These are phyloP conservation scores for Mystacides longicornis DNA, from an alignment of 2,888 invertebrate genomes.

Conservation along the genomic window DNA sequence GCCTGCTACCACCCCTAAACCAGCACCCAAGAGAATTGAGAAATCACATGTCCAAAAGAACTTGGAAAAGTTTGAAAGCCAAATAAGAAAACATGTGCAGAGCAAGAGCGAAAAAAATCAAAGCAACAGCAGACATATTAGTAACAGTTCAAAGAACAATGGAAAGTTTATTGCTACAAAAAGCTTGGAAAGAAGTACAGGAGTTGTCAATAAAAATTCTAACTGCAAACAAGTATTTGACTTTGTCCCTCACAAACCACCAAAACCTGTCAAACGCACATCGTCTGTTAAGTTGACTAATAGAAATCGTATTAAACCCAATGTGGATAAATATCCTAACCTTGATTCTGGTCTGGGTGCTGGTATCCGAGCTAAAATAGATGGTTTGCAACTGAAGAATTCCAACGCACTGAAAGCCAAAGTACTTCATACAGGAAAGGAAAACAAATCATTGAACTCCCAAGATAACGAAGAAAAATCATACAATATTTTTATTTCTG, in stretches of 20 bases:
- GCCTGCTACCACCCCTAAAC: constrained; percentile 39
- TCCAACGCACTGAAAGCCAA: constrained; percentile 27
- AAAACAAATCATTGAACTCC: constrained; percentile 12
- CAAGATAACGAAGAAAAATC: constrained; percentile 38
- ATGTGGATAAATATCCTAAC: constrained; percentile 35
- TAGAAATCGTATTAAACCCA: constrained; percentile 41
- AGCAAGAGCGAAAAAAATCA: constrained; percentile 41
- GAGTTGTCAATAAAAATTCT: constrained; percentile 36
- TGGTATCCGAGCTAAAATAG: constrained; percentile 47
- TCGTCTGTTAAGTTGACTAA: constrained; percentile 56
- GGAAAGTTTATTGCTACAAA: constrained; percentile 44
- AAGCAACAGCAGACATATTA: constrained; percentile 41
- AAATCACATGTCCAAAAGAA: constrained; percentile 51
- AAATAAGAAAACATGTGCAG: constrained; percentile 42
- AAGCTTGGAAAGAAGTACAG: constrained; percentile 44
- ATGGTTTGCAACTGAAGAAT: constrained; percentile 45
- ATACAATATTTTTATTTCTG: constrained; percentile 54
- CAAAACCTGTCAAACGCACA: constrained; percentile 61
- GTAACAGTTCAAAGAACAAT: constrained; percentile 30
- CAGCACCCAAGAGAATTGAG: constrained; percentile 43
- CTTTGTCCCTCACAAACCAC: constrained; percentile 65
- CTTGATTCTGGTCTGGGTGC: constrained; percentile 35
- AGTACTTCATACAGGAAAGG: constrained; percentile 11
- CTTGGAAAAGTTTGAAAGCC: constrained; percentile 54
- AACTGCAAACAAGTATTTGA: constrained; percentile 46